Conservation (phyloP, 2,888 invertebrate species). For the Coremacera marginata region DNA sequence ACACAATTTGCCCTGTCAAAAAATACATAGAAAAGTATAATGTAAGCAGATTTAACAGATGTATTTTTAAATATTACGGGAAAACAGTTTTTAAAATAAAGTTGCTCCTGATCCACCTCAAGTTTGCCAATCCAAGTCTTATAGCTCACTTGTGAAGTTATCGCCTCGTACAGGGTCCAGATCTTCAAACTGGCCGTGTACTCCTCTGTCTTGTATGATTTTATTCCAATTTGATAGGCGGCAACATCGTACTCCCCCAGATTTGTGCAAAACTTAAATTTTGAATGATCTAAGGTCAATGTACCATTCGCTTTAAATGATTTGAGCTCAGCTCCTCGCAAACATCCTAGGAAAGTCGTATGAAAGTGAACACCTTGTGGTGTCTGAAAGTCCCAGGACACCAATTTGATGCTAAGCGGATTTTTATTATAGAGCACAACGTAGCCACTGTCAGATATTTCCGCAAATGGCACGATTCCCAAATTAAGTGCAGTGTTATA, state of each 20-base stretch:
- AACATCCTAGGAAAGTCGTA: slow-evolving; percentile 74
- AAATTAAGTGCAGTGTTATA: slow-evolving; percentile 63
- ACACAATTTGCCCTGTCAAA: slow-evolving; percentile 80
- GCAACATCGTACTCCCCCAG: slow-evolving; percentile 59
- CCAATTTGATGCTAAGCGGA: slow-evolving; percentile 63
- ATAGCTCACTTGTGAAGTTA: slow-evolving; percentile 80
- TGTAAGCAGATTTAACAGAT: slow-evolving; percentile 28
- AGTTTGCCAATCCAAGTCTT: slow-evolving; percentile 82
- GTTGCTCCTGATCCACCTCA: slow-evolving; percentile 76
- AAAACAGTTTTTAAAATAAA: slow-evolving; percentile 83
- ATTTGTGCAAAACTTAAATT: slow-evolving; percentile 56
- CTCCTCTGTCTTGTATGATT: slow-evolving; percentile 75
- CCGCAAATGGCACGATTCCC: slow-evolving; percentile 65
- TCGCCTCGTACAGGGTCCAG: slow-evolving; percentile 78
- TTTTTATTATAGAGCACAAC: slow-evolving; percentile 65
- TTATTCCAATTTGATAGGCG: slow-evolving; percentile 77
- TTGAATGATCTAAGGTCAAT: slow-evolving; percentile 45
- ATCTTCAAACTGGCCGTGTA: slow-evolving; percentile 78
- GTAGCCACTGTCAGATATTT: slow-evolving; percentile 62
- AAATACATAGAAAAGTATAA: not conserved
- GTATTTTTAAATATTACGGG: slow-evolving; percentile 74
- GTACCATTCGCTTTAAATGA: slow-evolving; percentile 45
- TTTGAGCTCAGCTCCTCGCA: slow-evolving; percentile 46
- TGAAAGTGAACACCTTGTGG: slow-evolving; percentile 62
- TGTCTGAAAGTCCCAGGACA: slow-evolving; percentile 64